phyloP scores from a whole-genome alignment of 2,888 invertebrate species.

The Nephrotoma guestfalica region DNA sequence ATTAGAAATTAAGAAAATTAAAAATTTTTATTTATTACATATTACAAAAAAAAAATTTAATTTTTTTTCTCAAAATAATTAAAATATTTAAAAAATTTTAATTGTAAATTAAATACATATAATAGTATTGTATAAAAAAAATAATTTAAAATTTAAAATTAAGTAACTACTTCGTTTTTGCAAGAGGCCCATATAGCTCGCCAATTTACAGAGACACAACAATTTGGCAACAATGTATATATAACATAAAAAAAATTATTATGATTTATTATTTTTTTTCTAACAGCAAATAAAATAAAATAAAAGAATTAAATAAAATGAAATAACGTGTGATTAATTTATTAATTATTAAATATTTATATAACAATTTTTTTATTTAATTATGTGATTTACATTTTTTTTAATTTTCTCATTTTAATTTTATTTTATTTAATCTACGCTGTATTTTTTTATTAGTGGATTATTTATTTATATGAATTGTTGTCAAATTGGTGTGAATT shows the following conservation, averaged over 20 bases:
- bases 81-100: slow-evolving; percentile 5
- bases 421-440: slow-evolving; percentile 13
- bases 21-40: slow-evolving; percentile 1
- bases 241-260: slow-evolving; percentile 13
- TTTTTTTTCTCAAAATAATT: slow-evolving; percentile 9
- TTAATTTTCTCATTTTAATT: slow-evolving; percentile 14
- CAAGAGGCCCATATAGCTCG: slow-evolving; percentile 38
- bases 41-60: slow-evolving; percentile 7
- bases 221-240: slow-evolving; percentile 20
- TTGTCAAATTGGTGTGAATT: slow-evolving; percentile 14
- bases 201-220: slow-evolving; percentile 22
- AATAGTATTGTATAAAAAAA: slow-evolving; percentile 16
- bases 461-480: slow-evolving; percentile 6
- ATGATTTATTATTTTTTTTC: neutral
- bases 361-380: slow-evolving; percentile 6
- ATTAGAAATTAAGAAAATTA: slow-evolving; percentile 6
- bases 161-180: slow-evolving; percentile 33
- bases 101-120: slow-evolving; percentile 8
- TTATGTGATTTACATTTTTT: slow-evolving; percentile 6
- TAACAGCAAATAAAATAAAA: neutral
- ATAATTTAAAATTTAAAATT: slow-evolving; percentile 12
- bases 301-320: neutral
- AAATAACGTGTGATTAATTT: neutral
- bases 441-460: neutral
- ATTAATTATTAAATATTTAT: slow-evolving; percentile 3